Base-by-base conservation (phyloP, 2,888 invertebrate species). In the Ormyrus pomaceus region DNA sequence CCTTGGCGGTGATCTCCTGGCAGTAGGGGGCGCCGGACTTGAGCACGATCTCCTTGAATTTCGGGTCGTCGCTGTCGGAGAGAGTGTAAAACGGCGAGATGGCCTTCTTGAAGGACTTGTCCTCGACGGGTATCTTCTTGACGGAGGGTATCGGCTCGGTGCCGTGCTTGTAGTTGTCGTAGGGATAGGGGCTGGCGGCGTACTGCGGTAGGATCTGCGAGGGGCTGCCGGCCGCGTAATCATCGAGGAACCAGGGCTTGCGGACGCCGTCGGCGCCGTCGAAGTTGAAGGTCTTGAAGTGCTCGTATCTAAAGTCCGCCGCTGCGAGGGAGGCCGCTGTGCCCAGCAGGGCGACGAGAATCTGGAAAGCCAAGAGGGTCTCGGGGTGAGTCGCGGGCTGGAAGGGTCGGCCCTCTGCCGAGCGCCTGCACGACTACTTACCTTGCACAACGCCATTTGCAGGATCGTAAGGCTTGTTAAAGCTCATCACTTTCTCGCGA, bases 401-500 rank as follows among this genome's bases (percentile, higher is more conserved):
- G 34, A 34, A 34, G 0, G 3, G 34, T 34, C 34, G 34, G 34
- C 34, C 34, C 34, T 34, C 34, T 34, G 34, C 19, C 19, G 19
- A 19, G 2, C n/a, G n/a, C n/a, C 9, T 6, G 5, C 10, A 45
- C 46, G 53, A 9, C 0, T 3, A 19, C 75, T 79, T 75, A 79
- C 79, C 75, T 79, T 71, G 55, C 58, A 48, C 51, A 72, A 13
- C n/a, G 76, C 72, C 80, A 80, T 80, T 66, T 61, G 19, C 46
- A 48, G 62, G 71, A 73, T 74, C 62, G 69, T 59, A 74, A 10
- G 46, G 56, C 69, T 81, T 64, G 59, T 80, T 82, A 83, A 73
- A 58, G 77, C 58, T 77, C 86, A 85, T 85, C 85, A 87, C 88
- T 88, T 87, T 87, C 86, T 85, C 85, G 84, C 83, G 85, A 87